These are phyloP conservation scores for Artibeus jamaicensis DNA, from an alignment of 2,797 vertebrate genomes.

Conservation along the genomic window DNA sequence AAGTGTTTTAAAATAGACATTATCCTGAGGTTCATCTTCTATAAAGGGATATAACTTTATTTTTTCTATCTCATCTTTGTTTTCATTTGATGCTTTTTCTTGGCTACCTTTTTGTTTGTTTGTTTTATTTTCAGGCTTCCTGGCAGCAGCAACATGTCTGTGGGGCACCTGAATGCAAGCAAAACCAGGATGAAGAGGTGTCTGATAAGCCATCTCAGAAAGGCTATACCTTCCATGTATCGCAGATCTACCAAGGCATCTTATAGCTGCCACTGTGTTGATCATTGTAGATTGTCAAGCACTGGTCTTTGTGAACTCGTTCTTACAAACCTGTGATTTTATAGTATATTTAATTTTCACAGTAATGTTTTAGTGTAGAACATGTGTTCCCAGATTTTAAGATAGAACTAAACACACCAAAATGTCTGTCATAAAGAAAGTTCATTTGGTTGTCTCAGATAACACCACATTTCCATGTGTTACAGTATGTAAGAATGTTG, in stretches of 20 bases:
- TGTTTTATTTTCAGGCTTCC: constrained; percentile 52
- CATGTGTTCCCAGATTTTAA: constrained; percentile 32
- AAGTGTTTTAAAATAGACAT: constrained; percentile 88
- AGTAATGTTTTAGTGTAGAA: neutral
- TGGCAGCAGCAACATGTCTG: constrained; percentile 74
- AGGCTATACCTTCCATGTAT: constrained; percentile 11
- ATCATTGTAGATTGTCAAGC: too few relatives aligned
- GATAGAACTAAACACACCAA: constrained; percentile 30
- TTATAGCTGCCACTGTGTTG: too few relatives aligned
- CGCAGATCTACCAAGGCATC: constrained; percentile 58
- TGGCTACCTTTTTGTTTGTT: neutral
- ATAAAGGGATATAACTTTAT: constrained; percentile 79
- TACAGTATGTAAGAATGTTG: neutral
- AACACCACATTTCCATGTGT: neutral
- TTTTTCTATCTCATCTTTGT: constrained; percentile 61
- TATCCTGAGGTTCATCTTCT: constrained; percentile 87
- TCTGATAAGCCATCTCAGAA: constrained; percentile 36
- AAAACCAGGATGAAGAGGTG: constrained; percentile 6
- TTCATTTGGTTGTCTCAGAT: neutral
- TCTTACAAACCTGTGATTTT: constrained; percentile 19
- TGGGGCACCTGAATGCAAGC: neutral
- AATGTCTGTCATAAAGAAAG: neutral
- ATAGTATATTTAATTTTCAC: neutral
- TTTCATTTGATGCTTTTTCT: neutral
- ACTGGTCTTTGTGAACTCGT: constrained; percentile 1